phyloP scores from a whole-genome alignment of 2,797 vertebrate genomes.

The Pseudocheirus occidentalis region DNA sequence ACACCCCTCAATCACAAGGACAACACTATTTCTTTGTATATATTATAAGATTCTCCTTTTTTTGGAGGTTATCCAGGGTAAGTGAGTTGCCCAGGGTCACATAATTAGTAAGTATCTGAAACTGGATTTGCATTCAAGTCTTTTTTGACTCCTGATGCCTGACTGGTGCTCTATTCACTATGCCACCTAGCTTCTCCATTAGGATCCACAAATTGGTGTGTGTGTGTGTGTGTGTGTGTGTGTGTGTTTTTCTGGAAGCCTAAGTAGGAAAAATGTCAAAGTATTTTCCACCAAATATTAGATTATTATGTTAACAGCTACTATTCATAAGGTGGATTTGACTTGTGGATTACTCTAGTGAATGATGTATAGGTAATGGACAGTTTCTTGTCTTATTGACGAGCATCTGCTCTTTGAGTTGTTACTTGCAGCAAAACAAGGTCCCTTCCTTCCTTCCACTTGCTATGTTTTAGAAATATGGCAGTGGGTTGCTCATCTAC shows the following conservation, averaged over 20 bases:
- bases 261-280: neutral
- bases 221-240: too few species aligned
- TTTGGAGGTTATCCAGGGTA: neutral
- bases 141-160: too few species aligned
- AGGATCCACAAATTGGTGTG: too few species aligned
- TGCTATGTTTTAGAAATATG: neutral
- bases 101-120: neutral
- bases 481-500: neutral
- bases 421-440: neutral
- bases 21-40: neutral
- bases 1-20: neutral
- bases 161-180: too few species aligned
- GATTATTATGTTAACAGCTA: neutral
- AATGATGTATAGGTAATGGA: neutral
- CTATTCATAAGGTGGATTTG: neutral
- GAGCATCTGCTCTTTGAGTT: neutral
- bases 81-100: neutral
- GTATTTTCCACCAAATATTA: neutral
- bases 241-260: neutral
- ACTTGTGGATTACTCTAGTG: neutral
- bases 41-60: neutral
- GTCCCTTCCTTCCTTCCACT: neutral
- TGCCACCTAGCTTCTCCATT: too few species aligned
- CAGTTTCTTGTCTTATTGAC: neutral
- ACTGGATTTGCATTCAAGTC: neutral